Conservation (phyloP, 2,113 vertebrate genomes). For the Halichoerus grypus region DNA sequence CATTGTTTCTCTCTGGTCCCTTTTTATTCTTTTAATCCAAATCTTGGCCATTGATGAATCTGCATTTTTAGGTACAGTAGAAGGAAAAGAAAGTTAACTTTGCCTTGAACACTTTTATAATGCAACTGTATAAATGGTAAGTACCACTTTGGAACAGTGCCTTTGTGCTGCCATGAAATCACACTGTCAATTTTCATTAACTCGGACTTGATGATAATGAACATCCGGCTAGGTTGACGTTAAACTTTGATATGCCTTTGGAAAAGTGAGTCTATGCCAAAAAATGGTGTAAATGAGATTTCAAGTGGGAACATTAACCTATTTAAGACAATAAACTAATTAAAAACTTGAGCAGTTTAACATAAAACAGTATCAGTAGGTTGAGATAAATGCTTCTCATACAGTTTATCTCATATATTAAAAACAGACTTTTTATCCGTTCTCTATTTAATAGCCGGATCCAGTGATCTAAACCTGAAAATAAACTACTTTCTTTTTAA, state of each 20-base stretch:
- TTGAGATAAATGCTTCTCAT: not conserved
- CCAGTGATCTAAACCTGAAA: not conserved
- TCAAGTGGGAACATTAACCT: slow-evolving; percentile 59
- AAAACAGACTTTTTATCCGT: not conserved
- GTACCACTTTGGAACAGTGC: not conserved
- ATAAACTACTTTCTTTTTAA: not conserved
- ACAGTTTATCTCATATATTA: slow-evolving; percentile 13
- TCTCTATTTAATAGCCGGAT: not conserved
- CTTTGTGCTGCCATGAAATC: not conserved
- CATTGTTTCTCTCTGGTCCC: not conserved
- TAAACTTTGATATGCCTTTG: slow-evolving; percentile 54
- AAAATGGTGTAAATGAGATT: slow-evolving; percentile 63
- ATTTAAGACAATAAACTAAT: slow-evolving; percentile 41
- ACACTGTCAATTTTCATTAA: slow-evolving; percentile 13
- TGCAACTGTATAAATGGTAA: not conserved
- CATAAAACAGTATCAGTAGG: slow-evolving; percentile 28
- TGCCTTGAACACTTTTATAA: not conserved
- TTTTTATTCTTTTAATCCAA: slow-evolving; percentile 20
- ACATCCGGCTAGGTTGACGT: slow-evolving; percentile 47
- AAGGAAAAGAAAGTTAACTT: slow-evolving; percentile 19
- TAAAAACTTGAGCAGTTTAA: slow-evolving; percentile 42
- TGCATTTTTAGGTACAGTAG: not conserved
- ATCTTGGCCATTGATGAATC: not conserved
- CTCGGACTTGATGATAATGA: slow-evolving; percentile 39
- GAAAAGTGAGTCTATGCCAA: slow-evolving; percentile 52